Base-by-base conservation (phyloP, 2,797 vertebrate species). In the Iguana delicatissima region DNA sequence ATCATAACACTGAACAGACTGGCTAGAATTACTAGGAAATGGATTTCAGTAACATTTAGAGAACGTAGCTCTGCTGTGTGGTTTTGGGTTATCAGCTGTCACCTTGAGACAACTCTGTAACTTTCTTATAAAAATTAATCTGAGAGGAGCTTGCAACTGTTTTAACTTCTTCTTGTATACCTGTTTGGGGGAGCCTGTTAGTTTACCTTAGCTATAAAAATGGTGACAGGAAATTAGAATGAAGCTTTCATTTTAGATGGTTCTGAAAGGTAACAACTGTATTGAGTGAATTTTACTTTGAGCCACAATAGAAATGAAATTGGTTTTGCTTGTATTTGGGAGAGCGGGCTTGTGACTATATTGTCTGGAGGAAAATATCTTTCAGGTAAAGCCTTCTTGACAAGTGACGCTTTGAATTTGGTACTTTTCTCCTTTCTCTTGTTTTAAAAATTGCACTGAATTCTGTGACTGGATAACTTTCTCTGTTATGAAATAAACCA, bases 341-440 rank as follows among this genome's bases (percentile, higher is more conserved):
- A 3, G 6, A 22, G 59, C 8, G 24, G 1, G 35, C 10, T 9
- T 18, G 7, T n/a, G 35, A 20, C 18, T 22, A 13, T 52, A 35
- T 10, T 73, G 64, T 57, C 67, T 59, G 91, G 92, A 92, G 89
- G 42, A 35, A 80, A 93, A 93, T 1, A 3, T 92, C 59, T 94
- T 95, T 92, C 91, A 87, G 93, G 93, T 95, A 91, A 92, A 93
- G 92, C 93, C 89, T 89, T 89, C 94, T 94, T 94, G 94, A 94
- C 90, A 90, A 90, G 82, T 94, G 96, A 93, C 88, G 92, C 96
- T 95, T 85, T 94, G 96, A 96, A 90, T 95, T 94, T 93, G 86
- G 85, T 80, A 59, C 81, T 89, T 69, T 91, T 92, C 80, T 93
- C 91, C 88, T 91, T 95, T 94, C 95, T 90, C 92, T 92, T 69